phyloP scores from a whole-genome alignment of 2,888 invertebrate species.

The Stenolophus ochropezus region DNA sequence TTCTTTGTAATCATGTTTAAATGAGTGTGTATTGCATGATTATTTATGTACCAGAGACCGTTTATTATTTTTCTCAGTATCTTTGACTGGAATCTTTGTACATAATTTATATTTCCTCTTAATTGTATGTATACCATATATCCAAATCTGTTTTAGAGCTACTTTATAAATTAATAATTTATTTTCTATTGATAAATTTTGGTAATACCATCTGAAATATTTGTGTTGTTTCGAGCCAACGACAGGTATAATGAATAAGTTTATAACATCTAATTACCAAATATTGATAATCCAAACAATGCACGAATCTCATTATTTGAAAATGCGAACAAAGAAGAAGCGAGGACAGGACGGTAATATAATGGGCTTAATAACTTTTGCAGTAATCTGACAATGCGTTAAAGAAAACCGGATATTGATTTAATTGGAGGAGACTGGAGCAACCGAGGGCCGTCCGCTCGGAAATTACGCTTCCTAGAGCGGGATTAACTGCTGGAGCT shows the following conservation, averaged over 20 bases:
- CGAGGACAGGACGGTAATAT: conserved; percentile 4
- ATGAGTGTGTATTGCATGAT: too few relatives aligned
- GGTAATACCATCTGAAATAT: too few relatives aligned
- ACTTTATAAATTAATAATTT: too few relatives aligned
- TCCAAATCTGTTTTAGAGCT: too few relatives aligned
- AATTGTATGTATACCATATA: too few relatives aligned
- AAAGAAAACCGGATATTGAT: conserved; percentile 59
- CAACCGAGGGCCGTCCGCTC: conserved; percentile 37
- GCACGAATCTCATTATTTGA: conserved; percentile 4
- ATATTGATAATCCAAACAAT: conserved; percentile 4
- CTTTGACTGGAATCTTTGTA: too few relatives aligned
- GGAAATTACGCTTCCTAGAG: conserved; percentile 54
- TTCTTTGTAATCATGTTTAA: too few relatives aligned
- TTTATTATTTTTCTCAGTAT: too few relatives aligned
- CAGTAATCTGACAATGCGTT: conserved; percentile 44
- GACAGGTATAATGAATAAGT: not conserved
- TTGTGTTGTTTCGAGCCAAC: too few relatives aligned
- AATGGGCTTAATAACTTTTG: conserved; percentile 43
- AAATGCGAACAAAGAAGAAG: not conserved
- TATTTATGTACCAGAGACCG: too few relatives aligned
- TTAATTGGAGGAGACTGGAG: conserved; percentile 51
- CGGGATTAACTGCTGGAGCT: conserved; percentile 44
- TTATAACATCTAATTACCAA: not conserved
- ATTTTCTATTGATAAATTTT: too few relatives aligned
- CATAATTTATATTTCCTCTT: too few relatives aligned